Base-by-base conservation (phyloP, 2,888 invertebrate genomes). In the Synergus itoensis region DNA sequence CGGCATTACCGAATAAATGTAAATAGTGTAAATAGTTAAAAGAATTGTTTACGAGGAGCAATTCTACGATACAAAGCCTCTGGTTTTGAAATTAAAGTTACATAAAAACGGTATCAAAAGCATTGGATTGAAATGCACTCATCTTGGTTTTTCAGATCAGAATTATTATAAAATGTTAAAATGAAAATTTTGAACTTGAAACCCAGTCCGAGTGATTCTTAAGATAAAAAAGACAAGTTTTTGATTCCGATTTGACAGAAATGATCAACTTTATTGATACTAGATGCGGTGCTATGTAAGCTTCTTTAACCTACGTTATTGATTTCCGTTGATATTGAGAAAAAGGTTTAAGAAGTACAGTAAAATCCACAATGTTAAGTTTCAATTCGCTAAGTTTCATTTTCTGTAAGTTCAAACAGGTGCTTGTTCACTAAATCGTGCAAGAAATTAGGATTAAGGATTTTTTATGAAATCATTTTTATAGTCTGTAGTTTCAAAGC, bases 221-320 rank as follows among this genome's bases (percentile, higher is more conserved):
- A 7, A 69, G 73, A 82, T 40, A 78, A 57, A 8, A 18, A 65
- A 78, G 78, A 78, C 73, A 43, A 76, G 36, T 64, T 36, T 48
- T 63, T 60, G 57, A 80, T 73, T 75, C 63, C 43, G 69, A 63
- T 76, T 77, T 79, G 65, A 62, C 63, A 67, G 57, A 40, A 18
- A 79, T 57, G 65, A 77, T 79, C 16, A 53, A 36, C 48, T 79
- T 79, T 82, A 84, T 84, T 83, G 85, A 88, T 86, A 86, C 80
- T 82, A 86, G 80, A 86, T 76, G 86, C 86, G 89, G 89, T 90
- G 89, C 89, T 89, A 87, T 78, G 81, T 82, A 86, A 81, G 78
- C 81, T 81, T 76, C 80, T 79, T 80, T 79, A 60, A 69, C 75
- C 60, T 81, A 36, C 36, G 62, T 83, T 82, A 80, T 76, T 81